Evolutionary conservation across 2,113 vertebrate species (phyloP), one percentile per base, ranked within the genome.

Genomic region (Aspidoscelis tigris): DNA sequence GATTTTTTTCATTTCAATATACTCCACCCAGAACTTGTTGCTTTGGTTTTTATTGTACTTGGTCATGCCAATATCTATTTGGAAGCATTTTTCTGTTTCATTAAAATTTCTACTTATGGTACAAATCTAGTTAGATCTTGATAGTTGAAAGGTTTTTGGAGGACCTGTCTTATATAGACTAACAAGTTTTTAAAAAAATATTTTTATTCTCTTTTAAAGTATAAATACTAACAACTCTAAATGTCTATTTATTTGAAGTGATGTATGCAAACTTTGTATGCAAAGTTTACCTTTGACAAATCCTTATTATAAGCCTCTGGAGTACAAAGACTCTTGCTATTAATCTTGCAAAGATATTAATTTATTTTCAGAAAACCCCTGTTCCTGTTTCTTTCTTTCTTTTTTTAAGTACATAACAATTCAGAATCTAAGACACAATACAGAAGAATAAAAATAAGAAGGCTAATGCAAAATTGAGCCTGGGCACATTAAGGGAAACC

Each of bases 331-430:
- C n/a, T 55, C 65, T 71, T 6, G 81, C 5, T 83, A 22, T 6
- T 2, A 69, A 47, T 81, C 86, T 41, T 68, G 84, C 71, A 85
- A 82, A 26, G 0, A 85, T 68, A 26, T 74, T 33, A 81, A 50
- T 5, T 50, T 50, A 9, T 50, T 50, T 12, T 14, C 14, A 58
- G 55, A 58, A 58, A 5, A 58, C 14, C 14, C 55, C 55, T 58
- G 55, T 58, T 58, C 55, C 55, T 58, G 55, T 58, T 58, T 58
- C 55, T 58, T 58, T 58, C 47, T 50, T 50, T 50, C 33, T 33
- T 58, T 58, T 58, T 14, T 14, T 11, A 58, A 58, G 55, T 70
- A 70, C 68, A 70, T 14, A 39, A 70, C 3, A 39, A 33, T n/a
- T 70, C 39, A 33, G 39, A 33, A 70, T 11, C 68, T 70, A 70